Evolutionary conservation across 2,797 vertebrate species (phyloP).

Genomic region (Allenopithecus nigroviridis): DNA sequence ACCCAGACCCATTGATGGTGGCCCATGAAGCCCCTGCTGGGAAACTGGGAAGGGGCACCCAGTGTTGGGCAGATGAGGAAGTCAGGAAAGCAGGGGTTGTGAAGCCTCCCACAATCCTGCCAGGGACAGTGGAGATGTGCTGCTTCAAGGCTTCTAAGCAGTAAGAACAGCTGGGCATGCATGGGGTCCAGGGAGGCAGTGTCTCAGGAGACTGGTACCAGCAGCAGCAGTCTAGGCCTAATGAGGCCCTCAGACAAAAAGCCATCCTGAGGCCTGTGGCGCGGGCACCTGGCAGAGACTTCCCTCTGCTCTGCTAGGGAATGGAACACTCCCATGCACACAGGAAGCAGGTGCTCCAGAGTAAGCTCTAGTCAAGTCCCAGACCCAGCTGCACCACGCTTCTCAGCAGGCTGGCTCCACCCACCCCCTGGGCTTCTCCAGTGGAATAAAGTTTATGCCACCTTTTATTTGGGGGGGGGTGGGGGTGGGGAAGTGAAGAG

Average conservation of each 20-base stretch:
- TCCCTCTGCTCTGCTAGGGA: background rate
- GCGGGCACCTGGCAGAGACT: background rate
- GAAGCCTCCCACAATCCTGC: background rate
- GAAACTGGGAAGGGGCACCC: background rate
- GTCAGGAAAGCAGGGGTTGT: background rate
- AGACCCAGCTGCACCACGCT: background rate
- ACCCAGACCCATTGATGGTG: background rate
- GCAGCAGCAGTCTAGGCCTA: background rate
- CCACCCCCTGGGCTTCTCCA: background rate
- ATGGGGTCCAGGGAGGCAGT: background rate
- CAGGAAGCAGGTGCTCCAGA: background rate
- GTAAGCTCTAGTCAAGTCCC: background rate
- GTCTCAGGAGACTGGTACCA: slow-evolving; percentile 51
- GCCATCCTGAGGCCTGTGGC: background rate
- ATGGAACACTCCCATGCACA: background rate
- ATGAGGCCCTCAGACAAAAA: background rate
- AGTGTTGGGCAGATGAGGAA: background rate
- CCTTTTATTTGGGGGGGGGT: background rate
- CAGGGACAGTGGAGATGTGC: background rate
- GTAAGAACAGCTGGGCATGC: background rate
- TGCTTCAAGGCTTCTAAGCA: background rate
- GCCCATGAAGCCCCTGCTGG: background rate
- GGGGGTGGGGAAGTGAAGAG: background rate
- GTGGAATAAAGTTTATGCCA: background rate
- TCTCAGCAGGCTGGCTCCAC: background rate